Evolutionary conservation across 2,113 vertebrate species (phyloP).

Genomic region (Tupaia tana): DNA sequence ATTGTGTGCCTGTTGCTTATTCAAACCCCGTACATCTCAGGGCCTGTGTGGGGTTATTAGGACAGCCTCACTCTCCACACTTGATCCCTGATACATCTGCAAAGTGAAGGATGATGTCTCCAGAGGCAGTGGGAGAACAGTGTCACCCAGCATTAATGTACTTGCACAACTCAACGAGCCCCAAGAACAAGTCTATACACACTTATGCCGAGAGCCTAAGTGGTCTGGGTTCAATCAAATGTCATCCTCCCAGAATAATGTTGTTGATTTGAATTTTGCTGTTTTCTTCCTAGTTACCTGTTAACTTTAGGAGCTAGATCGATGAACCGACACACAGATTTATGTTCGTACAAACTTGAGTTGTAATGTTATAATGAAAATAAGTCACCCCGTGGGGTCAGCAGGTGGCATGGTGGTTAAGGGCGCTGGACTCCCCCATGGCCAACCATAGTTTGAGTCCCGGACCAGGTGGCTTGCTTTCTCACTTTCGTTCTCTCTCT

Average conservation of each 20-base stretch:
- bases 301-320: background rate
- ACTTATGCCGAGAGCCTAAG: background rate
- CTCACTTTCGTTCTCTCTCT: no score
- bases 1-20: background rate
- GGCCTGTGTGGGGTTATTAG: background rate
- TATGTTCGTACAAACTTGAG: background rate
- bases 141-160: background rate
- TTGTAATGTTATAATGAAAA: background rate
- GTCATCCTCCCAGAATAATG: background rate
- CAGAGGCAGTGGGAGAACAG: background rate
- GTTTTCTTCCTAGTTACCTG: background rate
- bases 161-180: background rate
- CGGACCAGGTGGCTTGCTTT: no score
- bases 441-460: no score
- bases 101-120: background rate
- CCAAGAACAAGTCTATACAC: background rate
- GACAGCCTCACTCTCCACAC: background rate
- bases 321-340: constrained; percentile 10
- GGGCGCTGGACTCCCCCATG: no score
- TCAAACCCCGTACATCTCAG: background rate
- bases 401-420: no score
- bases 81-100: background rate
- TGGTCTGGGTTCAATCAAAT: background rate
- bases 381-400: background rate
- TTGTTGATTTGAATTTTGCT: background rate